Conservation (phyloP, 2,113 vertebrate species). For the Hippocampus abdominalis region DNA sequence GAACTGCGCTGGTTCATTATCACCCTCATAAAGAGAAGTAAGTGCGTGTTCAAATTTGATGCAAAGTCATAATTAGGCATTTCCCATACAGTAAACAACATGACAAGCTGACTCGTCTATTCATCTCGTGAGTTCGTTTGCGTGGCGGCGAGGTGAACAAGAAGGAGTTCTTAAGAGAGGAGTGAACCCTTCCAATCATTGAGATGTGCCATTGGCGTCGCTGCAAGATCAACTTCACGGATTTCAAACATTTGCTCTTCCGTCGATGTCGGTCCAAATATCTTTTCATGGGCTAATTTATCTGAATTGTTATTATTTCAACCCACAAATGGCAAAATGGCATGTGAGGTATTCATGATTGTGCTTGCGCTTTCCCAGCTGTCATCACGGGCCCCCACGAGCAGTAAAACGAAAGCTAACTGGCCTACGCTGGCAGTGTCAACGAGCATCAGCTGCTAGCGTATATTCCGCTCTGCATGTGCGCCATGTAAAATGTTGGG, state of each 20-base stretch:
- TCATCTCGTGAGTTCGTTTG: slow-evolving; percentile 29
- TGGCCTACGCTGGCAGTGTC: slow-evolving; percentile 29
- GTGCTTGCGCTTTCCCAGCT: slow-evolving; percentile 21
- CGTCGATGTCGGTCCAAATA: not conserved
- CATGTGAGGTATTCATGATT: not conserved
- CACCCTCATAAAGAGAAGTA: slow-evolving; percentile 27
- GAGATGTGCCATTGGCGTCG: not conserved
- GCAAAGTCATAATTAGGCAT: slow-evolving; percentile 32
- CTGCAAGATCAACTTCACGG: not conserved
- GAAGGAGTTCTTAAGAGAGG: not conserved
- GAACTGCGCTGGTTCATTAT: slow-evolving; percentile 37
- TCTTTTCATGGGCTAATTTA: not conserved
- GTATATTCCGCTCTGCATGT: slow-evolving; percentile 55
- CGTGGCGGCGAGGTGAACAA: slow-evolving; percentile 5
- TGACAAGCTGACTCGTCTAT: slow-evolving; percentile 8
- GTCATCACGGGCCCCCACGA: slow-evolving; percentile 19
- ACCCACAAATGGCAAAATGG: not conserved
- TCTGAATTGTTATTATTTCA: not conserved
- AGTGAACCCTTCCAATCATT: not conserved
- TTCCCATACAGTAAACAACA: slow-evolving; percentile 36
- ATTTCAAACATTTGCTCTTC: not conserved
- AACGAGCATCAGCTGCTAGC: slow-evolving; percentile 51
- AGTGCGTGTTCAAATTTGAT: slow-evolving; percentile 20
- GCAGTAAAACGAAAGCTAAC: slow-evolving; percentile 36
- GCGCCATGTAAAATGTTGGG: slow-evolving; percentile 41